These are phyloP conservation scores for Ceyx melanurus DNA, from an alignment of 2,113 vertebrate genomes.

Conservation along the genomic window DNA sequence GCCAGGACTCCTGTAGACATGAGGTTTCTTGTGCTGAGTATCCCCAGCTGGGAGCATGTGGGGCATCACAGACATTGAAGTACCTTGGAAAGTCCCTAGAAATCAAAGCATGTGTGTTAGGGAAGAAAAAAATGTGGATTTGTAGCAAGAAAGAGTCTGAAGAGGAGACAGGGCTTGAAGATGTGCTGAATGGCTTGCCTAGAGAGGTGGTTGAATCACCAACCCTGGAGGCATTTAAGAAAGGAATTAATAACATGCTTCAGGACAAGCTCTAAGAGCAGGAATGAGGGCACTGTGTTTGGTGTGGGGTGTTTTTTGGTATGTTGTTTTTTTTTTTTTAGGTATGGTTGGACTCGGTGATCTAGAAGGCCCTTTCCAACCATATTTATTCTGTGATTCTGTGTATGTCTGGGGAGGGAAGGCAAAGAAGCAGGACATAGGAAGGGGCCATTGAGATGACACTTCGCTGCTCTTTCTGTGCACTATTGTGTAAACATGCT, in stretches of 20 bases:
- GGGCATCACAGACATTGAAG: not conserved
- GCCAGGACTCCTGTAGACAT: not conserved
- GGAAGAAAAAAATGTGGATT: not conserved
- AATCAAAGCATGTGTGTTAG: not conserved
- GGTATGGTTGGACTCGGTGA: too few relatives aligned
- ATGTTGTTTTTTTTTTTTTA: too few relatives aligned
- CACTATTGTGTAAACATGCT: not conserved
- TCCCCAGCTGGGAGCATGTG: accelerated
- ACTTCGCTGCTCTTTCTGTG: slow-evolving; percentile 1
- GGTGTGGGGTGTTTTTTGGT: too few relatives aligned
- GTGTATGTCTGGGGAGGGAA: not conserved
- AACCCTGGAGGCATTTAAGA: too few relatives aligned
- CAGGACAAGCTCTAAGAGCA: too few relatives aligned
- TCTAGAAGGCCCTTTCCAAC: too few relatives aligned
- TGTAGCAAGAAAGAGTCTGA: not conserved
- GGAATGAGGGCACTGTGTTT: too few relatives aligned
- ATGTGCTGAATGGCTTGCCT: not conserved
- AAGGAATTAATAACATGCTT: too few relatives aligned
- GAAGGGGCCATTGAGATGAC: not conserved
- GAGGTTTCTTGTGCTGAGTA: not conserved
- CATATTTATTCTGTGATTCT: too few relatives aligned
- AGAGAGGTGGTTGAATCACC: too few relatives aligned
- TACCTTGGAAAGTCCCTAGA: not conserved
- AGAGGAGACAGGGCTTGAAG: not conserved
- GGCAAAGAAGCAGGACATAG: not conserved